Evolutionary conservation across 2,797 vertebrate species (phyloP).

Genomic region (Pseudotriccus pelzelni): DNA sequence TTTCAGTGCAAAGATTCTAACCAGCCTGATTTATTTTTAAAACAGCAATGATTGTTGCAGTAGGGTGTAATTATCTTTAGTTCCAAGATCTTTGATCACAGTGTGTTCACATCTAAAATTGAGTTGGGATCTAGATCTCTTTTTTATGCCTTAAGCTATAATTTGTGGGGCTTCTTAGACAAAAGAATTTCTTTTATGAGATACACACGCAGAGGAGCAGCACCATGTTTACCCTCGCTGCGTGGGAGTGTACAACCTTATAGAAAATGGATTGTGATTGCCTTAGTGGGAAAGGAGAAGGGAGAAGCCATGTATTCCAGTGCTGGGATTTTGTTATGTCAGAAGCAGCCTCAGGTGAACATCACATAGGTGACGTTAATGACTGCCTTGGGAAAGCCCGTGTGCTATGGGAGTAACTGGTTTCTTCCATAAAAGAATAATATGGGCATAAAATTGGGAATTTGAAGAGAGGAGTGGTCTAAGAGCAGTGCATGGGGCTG

Average conservation of each 20-base stretch:
- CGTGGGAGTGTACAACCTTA: not conserved
- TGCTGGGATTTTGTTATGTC: not conserved
- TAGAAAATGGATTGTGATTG: not conserved
- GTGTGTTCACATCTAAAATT: conserved; percentile 21
- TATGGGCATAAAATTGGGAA: not conserved
- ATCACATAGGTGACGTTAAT: not conserved
- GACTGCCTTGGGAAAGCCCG: not conserved
- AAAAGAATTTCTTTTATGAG: not conserved
- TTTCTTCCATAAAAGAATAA: not conserved
- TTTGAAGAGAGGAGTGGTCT: not conserved
- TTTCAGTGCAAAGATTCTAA: conserved; percentile 17
- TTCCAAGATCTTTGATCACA: conserved; percentile 61
- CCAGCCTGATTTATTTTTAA: conserved; percentile 50
- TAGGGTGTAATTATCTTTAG: conserved; percentile 44
- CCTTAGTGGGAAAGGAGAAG: not conserved
- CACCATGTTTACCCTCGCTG: not conserved
- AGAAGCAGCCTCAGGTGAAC: not conserved
- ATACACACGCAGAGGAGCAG: not conserved
- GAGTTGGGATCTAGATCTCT: conserved; percentile 25
- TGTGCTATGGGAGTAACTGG: not conserved
- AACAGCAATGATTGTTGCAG: not conserved
- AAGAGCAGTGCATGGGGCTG: not conserved
- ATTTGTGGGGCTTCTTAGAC: conserved; percentile 6
- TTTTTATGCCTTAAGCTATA: conserved; percentile 15
- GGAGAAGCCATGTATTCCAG: not conserved